Conservation (phyloP, 2,888 invertebrate species). For the Calameuta idolon region DNA sequence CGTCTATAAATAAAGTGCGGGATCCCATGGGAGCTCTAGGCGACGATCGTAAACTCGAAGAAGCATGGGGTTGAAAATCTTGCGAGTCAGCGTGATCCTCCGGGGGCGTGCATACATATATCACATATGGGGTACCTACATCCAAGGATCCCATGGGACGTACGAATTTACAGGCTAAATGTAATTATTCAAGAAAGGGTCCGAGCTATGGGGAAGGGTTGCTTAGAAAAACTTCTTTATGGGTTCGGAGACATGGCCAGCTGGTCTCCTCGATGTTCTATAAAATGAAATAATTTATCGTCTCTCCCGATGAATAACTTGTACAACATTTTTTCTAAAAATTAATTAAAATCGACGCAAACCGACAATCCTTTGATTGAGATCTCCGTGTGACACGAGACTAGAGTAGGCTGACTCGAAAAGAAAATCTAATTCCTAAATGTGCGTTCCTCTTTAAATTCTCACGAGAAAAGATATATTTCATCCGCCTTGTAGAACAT, state of each 20-base stretch:
- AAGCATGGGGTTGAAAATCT: not conserved
- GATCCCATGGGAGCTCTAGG: not conserved
- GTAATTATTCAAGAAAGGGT: conserved; percentile 1
- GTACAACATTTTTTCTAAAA: not conserved
- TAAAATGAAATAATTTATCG: not conserved
- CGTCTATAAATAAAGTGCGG: not conserved
- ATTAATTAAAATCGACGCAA: not conserved
- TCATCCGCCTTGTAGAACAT: not conserved
- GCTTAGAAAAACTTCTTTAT: not conserved
- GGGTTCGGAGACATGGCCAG: not conserved
- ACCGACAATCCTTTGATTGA: not conserved
- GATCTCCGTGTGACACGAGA: not conserved
- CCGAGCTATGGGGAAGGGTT: not conserved
- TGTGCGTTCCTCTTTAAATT: not conserved
- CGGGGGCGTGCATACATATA: not conserved
- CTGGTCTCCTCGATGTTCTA: not conserved
- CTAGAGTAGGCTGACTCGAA: not conserved
- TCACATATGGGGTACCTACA: not conserved
- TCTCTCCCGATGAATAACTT: not conserved
- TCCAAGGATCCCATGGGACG: not conserved
- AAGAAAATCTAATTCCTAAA: not conserved
- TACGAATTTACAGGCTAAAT: not conserved
- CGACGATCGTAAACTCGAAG: not conserved
- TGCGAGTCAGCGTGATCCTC: not conserved
- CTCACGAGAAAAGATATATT: not conserved